A percentile compares a stretch with the other conserved stretches of the same genome.
These are phyloP conservation scores for Caenorhabditis sp. DNA, from an alignment of 2,888 invertebrate genomes.

Conservation along the genomic window DNA sequence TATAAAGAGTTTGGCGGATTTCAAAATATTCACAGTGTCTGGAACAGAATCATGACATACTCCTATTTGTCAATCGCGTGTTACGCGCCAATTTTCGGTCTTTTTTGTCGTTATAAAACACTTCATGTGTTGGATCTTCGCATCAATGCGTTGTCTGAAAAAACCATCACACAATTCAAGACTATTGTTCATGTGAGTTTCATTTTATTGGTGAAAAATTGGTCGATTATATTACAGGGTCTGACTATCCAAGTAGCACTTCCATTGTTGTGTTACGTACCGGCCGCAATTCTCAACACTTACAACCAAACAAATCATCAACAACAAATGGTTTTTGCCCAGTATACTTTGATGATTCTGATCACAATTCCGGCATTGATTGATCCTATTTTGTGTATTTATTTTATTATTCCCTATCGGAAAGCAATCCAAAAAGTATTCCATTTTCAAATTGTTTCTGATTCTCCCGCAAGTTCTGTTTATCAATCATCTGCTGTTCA, in stretches of 20 bases:
- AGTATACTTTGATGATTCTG: slow-evolving; percentile 12
- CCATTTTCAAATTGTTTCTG: not conserved
- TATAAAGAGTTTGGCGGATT: not conserved
- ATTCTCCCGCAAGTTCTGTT: no score
- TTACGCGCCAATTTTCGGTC: not conserved
- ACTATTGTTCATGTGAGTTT: not conserved
- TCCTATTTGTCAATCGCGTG: not conserved
- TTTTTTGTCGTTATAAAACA: not conserved
- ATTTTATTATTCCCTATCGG: slow-evolving; percentile 22
- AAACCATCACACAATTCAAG: not conserved
- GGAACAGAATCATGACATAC: not conserved
- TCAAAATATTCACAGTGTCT: not conserved
- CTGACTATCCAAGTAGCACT: slow-evolving; percentile 15
- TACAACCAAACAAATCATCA: not conserved
- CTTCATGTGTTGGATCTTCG: not conserved
- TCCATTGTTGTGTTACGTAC: slow-evolving; percentile 20
- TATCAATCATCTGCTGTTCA: no score
- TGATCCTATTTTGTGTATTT: slow-evolving; percentile 16
- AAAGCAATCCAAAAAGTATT: not conserved
- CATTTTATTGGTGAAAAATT: no score
- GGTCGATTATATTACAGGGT: slow-evolving; percentile 8
- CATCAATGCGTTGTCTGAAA: not conserved
- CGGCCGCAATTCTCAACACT: slow-evolving; percentile 15
- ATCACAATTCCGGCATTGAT: slow-evolving; percentile 12
- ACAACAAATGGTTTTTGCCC: slow-evolving; percentile 13